phyloP scores from a whole-genome alignment of 64 coral and sea anemone species.

The Stylophora pistillata region DNA sequence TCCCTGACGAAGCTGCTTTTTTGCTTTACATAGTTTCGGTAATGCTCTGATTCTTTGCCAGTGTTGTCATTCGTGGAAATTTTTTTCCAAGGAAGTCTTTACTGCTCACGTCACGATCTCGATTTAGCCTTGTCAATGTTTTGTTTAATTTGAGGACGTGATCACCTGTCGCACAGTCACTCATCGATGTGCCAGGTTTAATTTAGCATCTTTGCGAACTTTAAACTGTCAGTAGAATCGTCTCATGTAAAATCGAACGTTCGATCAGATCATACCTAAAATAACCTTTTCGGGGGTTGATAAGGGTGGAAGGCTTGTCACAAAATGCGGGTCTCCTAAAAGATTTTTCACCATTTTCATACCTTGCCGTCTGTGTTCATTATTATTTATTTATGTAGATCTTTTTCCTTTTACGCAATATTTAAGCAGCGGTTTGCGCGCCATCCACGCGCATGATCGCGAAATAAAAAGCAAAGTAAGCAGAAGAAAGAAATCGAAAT shows the following conservation, averaged over 20 bases:
- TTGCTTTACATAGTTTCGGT: no score
- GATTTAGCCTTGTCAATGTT: background rate
- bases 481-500: background rate
- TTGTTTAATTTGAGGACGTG: background rate
- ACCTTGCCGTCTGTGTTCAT: background rate
- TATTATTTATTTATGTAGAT: background rate
- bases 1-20: no score
- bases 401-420: conserved; percentile 7
- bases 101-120: background rate
- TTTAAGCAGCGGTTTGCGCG: background rate
- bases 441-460: background rate
- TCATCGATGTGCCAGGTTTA: no score
- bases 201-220: no score
- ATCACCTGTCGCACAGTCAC: background rate
- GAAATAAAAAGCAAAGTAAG: background rate
- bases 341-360: background rate
- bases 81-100: no score
- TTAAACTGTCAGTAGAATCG: no score
- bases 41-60: no score
- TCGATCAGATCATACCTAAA: no score
- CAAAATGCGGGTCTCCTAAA: background rate
- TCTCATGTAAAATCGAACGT: no score
- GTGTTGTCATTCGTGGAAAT: no score
- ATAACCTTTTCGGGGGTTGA: no score
- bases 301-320: no score